phyloP scores from a whole-genome alignment of 2,888 invertebrate genomes.

The Muscina levida region DNA sequence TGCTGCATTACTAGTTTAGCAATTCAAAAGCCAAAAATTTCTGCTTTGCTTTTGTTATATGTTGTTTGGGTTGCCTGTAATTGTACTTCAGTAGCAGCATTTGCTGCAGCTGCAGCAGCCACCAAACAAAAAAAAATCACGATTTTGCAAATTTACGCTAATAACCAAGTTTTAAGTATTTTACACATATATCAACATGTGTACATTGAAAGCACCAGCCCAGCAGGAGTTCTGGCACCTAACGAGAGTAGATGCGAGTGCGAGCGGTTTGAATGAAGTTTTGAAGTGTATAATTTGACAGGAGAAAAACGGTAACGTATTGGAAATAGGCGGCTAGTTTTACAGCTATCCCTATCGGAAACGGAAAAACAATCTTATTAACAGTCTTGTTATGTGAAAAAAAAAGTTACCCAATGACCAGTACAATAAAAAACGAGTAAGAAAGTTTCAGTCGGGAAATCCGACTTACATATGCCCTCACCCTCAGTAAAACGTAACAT shows the following conservation, averaged over 20 bases:
- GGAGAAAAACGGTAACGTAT: no score
- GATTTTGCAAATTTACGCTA: constrained; percentile 37
- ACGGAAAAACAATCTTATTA: no score
- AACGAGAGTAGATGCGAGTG: no score
- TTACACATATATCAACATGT: constrained; percentile 11
- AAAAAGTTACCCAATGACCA: no score
- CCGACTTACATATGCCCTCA: no score
- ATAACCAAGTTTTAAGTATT: constrained; percentile 17
- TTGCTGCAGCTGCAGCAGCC: not conserved
- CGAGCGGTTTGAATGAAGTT: not conserved
- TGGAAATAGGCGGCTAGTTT: no score
- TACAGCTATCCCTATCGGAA: no score
- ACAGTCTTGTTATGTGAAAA: no score
- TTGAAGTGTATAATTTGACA: no score
- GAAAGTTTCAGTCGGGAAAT: no score
- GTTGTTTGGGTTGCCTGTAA: not conserved
- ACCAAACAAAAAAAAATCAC: constrained; percentile 3
- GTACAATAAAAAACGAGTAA: no score
- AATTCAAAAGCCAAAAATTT: constrained; percentile 23
- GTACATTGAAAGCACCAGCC: not conserved
- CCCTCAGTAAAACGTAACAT: no score
- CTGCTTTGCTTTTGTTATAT: not conserved
- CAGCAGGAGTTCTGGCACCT: not conserved
- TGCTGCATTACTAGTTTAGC: constrained; percentile 22
- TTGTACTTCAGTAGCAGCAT: not conserved